Base-by-base conservation (phyloP, 2,888 invertebrate genomes). In the Harmothoe impar region DNA sequence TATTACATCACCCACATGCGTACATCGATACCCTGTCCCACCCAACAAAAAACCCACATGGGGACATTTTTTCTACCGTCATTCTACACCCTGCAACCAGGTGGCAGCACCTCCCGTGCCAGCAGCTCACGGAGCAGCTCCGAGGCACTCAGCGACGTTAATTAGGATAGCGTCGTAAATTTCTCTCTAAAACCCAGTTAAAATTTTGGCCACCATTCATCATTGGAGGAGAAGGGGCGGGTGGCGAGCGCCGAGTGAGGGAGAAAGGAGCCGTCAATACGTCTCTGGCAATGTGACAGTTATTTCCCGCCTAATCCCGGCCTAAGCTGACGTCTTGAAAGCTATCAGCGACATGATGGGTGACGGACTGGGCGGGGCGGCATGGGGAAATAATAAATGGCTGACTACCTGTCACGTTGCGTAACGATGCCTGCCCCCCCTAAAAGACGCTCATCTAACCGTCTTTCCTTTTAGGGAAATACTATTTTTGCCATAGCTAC, bases 251-350 rank as follows among this genome's bases (percentile, higher is more conserved):
- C 62, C 7, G 62, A 62, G 62, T n/a, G 62, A 62, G 62, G 62
- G 62, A 62, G 62, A 62, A 62, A n/a, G 20, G 62, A 20, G 62
- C 62, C 62, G 62, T 20, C 77, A 43, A 81, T 43, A 43, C 33
- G 81, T 81, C 81, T 35, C 35, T 20, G 81, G n/a, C 31, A 81
- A 81, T 81, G 81, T 86, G 86, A 86, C 86, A 86, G 86, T 52
- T 86, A 86, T 86, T 86, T 86, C 86, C 86, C 54, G n/a, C 33
- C 33, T 86, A 86, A 86, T 17, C 52, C 54, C 54, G 86, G n/a
- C 54, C 12, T 86, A 86, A 86, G 51, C 86, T 86, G 86, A 54
- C 54, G 86, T 89, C 89, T 89, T 68, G 72, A 89, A 89, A 89
- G 62, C 68, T 35, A 29, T 77, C 68, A 89, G 77, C 23, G 77